Evolutionary conservation across 2,113 vertebrate genomes (phyloP), one percentile per base, ranked within the genome.

Genomic region (Dissostichus mawsoni): DNA sequence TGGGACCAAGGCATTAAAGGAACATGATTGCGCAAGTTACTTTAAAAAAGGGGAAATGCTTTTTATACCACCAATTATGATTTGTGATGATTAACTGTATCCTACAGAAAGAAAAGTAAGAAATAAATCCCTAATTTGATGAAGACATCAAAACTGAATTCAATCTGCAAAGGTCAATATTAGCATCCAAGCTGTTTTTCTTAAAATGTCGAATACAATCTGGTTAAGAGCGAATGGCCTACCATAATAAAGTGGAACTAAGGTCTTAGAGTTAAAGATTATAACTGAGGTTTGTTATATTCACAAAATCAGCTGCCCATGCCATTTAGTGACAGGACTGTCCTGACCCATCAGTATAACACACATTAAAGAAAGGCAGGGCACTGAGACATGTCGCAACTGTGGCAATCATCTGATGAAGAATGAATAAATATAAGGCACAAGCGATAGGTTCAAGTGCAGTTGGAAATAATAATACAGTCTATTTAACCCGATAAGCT

Each of bases 401-500:
- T 25, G 14, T 25, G 61, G 25, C 36, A 11, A 16, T 36, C 62
- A 77, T 67, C 48, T 55, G 51, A 74, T n/a, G 29, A 9, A 10
- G 20, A 52, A 51, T 44, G 14, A 69, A 17, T 51, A 23, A 57
- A 58, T 52, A 56, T 3, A 69, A 14, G 76, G 48, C 51, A 63
- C n/a, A 53, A 48, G 25, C 2, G 4, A 59, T 59, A 12, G 36
- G 23, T 73, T 72, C 14, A 25, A 68, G 69, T 44, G 69, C 51
- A 50, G 52, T n/a, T n/a, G 47, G 45, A 44, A 16, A 53, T n/a
- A 36, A 74, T 47, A 20, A 25, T 41, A 59, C 8, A 8, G 55
- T 78, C 48, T 77, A 36, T 66, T 47, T 66, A 53, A 71, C 16
- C 52, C 5, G 52, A 76, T 45, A 78, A 57, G 75, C 69, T 48